phyloP scores from a whole-genome alignment of 1,140 invertebrate species.

The Pseudomyrmex pallidus region DNA sequence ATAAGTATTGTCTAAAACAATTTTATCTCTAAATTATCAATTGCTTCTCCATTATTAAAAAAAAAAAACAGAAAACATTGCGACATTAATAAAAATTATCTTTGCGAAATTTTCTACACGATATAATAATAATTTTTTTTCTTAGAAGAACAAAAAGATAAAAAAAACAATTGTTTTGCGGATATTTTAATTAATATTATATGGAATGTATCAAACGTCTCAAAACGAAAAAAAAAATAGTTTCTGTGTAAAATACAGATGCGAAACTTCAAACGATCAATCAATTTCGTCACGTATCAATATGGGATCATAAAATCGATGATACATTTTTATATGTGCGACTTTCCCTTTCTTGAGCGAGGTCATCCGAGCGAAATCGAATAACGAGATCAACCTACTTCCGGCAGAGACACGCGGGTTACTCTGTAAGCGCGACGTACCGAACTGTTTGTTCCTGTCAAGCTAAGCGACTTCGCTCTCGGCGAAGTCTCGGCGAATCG shows the following conservation, averaged over 20 bases:
- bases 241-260: too few relatives aligned
- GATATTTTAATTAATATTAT: not conserved
- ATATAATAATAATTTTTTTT: conserved; percentile 10
- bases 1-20: too few relatives aligned
- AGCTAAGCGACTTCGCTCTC: conserved; percentile 49
- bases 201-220: not conserved
- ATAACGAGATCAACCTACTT: conserved; percentile 56
- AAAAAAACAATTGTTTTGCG: not conserved
- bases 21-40: not conserved
- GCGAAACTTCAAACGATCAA: conserved; percentile 2
- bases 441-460: conserved; percentile 61
- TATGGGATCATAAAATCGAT: conserved; percentile 31
- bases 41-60: not conserved
- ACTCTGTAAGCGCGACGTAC: conserved; percentile 34
- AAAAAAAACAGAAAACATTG: not conserved
- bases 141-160: not conserved
- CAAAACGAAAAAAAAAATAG: not conserved
- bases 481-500: conserved; percentile 24
- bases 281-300: not conserved
- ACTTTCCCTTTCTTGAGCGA: conserved; percentile 55
- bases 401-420: conserved; percentile 50
- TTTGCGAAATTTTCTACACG: not conserved
- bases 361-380: conserved; percentile 53
- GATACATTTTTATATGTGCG: not conserved
- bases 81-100: not conserved